Percentiles rank a stretch among this genome's conserved stretches.
phyloP scores from a whole-genome alignment of 1,140 invertebrate species.

The Notospermus geniculatus region DNA sequence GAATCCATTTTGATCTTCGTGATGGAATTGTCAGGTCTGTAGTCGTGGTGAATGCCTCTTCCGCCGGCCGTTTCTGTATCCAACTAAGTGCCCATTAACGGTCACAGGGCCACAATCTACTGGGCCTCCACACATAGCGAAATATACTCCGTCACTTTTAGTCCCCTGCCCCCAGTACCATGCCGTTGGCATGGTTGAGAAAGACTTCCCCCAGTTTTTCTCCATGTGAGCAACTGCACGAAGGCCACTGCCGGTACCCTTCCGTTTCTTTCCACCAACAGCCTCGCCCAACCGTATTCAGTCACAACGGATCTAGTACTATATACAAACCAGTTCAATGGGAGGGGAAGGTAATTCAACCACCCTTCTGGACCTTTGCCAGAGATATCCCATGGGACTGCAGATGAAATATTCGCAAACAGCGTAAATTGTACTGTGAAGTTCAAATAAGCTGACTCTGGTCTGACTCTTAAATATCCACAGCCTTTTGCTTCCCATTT shows the following conservation, averaged over 20 bases:
- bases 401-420: conserved; percentile 15
- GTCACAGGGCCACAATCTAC: conserved; percentile 23
- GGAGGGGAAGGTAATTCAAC: conserved; percentile 29
- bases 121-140: conserved; percentile 34
- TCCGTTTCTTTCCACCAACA: neutral
- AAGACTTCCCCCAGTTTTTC: conserved; percentile 43
- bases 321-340: conserved; percentile 43
- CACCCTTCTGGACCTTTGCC: conserved; percentile 38
- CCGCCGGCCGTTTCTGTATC: conserved; percentile 33
- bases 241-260: conserved; percentile 1
- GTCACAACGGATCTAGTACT: conserved; percentile 31
- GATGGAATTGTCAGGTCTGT: conserved; percentile 29
- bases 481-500: conserved; percentile 19
- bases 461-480: conserved; percentile 22
- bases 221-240: conserved; percentile 31
- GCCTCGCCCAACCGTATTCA: conserved; percentile 20
- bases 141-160: conserved; percentile 11
- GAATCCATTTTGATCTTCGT: conserved; percentile 22
- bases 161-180: conserved; percentile 41
- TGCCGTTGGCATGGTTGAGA: conserved; percentile 30
- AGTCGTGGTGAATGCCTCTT: conserved; percentile 28
- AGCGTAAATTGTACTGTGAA: conserved; percentile 25
- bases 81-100: conserved; percentile 30
- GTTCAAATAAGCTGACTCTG: conserved; percentile 24
- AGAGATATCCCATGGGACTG: conserved; percentile 29